Base-by-base conservation (phyloP, 92 coral and sea anemone genomes). In the Siderastrea radians region DNA sequence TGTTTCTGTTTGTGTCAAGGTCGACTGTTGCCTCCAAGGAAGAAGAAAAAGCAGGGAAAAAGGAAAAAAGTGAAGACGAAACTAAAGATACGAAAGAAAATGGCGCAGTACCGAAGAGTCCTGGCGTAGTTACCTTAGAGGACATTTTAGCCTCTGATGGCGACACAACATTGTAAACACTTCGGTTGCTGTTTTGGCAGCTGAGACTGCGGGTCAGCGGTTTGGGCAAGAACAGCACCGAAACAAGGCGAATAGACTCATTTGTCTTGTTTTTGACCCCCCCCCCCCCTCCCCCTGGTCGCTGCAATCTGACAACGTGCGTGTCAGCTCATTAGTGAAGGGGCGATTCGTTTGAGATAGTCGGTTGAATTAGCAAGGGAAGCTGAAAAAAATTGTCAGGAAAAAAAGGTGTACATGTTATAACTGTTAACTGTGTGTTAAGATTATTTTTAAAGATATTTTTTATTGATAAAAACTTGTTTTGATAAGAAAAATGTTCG, bases 381-480 rank as follows among this genome's bases (percentile, higher is more conserved):
- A 17, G 47, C 8, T 12, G 4, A 15, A 3, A 74, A 51, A 17
- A 74, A 73, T 1, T 15, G 47, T 13, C 75, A 72, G 26, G 7
- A 49, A 11, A 3, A 7, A 4, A 67, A 58, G 78, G 70, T 82
- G 86, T 82, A 80, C 51, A 71, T 68, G 52, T 82, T 53, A 0
- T 52, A 44, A 45, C 12, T 51, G 38, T 26, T 26, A 26, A 19
- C 6, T 44, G 44, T 57, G 19, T 54, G 46, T 70, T 45, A 14
- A 82, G 44, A 59, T 58, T 72, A 81, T 68, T 81, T 68, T 81
- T 58, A 45, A 68, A 68, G 12, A 58, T 71, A 69, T 82, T 82
- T 82, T 72, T 70, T 50, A 67, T 51, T 52, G 49, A 82, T 2
- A 17, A 57, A 82, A 70, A 19, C 60, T 67, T 51, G 54, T 82